Conservation (phyloP, 2,797 vertebrate genomes). For the Poeciliopsis presidionis region DNA sequence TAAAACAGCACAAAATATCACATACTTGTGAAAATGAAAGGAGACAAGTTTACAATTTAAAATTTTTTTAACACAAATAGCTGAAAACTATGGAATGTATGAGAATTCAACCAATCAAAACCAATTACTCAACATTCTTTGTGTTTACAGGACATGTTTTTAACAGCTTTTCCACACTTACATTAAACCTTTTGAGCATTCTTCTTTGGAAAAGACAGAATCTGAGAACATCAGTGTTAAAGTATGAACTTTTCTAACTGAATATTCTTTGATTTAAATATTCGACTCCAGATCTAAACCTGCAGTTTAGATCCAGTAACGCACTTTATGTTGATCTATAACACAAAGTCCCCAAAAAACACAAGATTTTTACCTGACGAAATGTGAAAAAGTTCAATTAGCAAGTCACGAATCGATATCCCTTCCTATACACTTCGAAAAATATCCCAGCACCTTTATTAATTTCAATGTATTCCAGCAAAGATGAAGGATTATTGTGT, state of each 20-base stretch:
- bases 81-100: background rate
- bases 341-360: background rate
- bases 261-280: background rate
- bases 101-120: background rate
- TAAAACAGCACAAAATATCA: background rate
- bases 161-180: background rate
- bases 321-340: background rate
- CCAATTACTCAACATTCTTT: background rate
- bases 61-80: background rate
- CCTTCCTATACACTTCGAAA: background rate
- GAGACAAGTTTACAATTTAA: background rate
- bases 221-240: background rate
- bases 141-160: background rate
- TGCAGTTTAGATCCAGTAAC: background rate
- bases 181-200: background rate
- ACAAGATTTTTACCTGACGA: background rate
- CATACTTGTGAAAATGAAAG: background rate
- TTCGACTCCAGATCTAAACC: background rate
- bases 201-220: background rate
- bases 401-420: too few species aligned
- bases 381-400: background rate
- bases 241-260: background rate
- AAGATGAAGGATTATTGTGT: background rate
- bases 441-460: background rate
- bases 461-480: background rate